These are phyloP conservation scores for Antedon mediterranea DNA, from an alignment of 53 echinoderm and acorn worm genomes.

Conservation along the genomic window DNA sequence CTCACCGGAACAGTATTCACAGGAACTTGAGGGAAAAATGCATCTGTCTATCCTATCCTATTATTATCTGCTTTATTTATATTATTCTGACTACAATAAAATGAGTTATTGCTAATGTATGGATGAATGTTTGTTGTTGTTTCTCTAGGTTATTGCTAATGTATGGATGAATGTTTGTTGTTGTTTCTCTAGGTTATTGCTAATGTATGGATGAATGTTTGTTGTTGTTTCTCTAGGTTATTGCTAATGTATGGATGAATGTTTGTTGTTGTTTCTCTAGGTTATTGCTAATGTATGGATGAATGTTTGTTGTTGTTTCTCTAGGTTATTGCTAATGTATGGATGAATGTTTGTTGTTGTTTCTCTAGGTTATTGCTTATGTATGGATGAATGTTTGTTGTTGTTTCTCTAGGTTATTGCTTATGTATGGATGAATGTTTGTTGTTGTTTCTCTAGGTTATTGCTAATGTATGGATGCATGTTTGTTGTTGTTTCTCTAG, in stretches of 20 bases:
- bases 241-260: conserved; percentile 47
- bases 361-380: conserved; percentile 98
- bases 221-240: conserved; percentile 80
- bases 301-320: background rate
- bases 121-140: background rate
- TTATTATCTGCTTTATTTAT: too few species aligned
- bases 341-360: background rate
- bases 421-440: conserved; percentile 40
- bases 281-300: conserved; percentile 96
- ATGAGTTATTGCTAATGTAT: too few species aligned
- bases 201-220: background rate
- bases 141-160: conserved; percentile 96
- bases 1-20: too few species aligned
- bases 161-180: background rate
- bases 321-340: conserved; percentile 98
- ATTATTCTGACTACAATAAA: too few species aligned
- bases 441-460: conserved; percentile 80
- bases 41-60: too few species aligned
- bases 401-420: conserved; percentile 96
- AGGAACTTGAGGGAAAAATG: too few species aligned
- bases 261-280: conserved; percentile 26
- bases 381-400: conserved; percentile 13
- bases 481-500: conserved; percentile 26
- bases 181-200: conserved; percentile 96
- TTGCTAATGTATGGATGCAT: conserved; percentile 47